Percentiles rank a stretch among this genome's conserved stretches.
phyloP scores from a whole-genome alignment of 2,797 vertebrate genomes.

The Danio jaintianensis region DNA sequence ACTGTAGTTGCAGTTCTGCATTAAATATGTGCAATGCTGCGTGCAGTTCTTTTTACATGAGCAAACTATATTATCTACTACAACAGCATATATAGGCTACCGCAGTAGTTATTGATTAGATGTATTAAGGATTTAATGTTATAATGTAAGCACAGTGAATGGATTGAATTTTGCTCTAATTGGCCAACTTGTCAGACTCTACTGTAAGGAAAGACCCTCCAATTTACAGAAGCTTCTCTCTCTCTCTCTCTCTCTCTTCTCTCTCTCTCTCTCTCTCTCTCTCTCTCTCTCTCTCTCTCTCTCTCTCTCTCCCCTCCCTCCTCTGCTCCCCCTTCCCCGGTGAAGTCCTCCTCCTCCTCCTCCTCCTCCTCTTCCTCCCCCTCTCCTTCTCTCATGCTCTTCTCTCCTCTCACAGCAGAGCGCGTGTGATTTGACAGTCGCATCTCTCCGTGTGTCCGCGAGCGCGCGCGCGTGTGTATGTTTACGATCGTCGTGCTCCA shows the following conservation, averaged over 20 bases:
- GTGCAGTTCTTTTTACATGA: background rate
- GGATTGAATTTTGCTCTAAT: slow-evolving; percentile 27
- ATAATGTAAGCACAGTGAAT: slow-evolving; percentile 8
- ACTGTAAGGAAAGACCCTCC: slow-evolving; percentile 44
- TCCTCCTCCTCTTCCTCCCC: background rate
- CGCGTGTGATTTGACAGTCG: slow-evolving; percentile 53
- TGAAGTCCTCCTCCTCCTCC: slow-evolving; percentile 22
- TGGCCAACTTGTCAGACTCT: slow-evolving; percentile 45
- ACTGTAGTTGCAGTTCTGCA: slow-evolving; percentile 17
- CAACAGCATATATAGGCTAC: background rate
- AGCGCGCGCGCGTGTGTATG: slow-evolving; percentile 51
- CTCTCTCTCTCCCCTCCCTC: background rate
- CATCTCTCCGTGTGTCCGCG: slow-evolving; percentile 43
- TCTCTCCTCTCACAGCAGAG: slow-evolving; percentile 51
- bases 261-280: background rate
- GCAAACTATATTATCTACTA: background rate
- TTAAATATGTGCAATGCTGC: slow-evolving; percentile 22
- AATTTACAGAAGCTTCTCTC: slow-evolving; percentile 35
- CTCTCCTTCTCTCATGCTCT: background rate
- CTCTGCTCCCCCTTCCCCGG: background rate
- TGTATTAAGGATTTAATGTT: background rate
- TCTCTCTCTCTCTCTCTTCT: background rate
- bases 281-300: slow-evolving; percentile 14
- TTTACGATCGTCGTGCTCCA: slow-evolving; percentile 56
- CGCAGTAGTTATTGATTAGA: background rate